Conservation (phyloP, 1,140 invertebrate genomes). For the Orchesella cincta region DNA sequence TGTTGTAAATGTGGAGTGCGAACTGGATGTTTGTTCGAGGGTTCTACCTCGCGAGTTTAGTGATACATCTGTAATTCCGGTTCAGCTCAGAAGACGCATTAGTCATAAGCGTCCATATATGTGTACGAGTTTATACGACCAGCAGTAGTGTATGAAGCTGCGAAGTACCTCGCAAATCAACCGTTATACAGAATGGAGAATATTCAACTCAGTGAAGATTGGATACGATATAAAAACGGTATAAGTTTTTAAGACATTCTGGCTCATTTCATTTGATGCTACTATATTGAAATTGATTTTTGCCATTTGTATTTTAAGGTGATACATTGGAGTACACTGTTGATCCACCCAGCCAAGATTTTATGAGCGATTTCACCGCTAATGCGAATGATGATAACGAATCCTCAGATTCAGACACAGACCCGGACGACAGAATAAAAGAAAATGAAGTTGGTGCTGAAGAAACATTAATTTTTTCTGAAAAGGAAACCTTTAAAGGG, state of each 20-base stretch:
- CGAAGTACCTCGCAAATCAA: background rate
- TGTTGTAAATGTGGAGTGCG: slow-evolving; percentile 9
- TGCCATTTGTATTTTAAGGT: background rate
- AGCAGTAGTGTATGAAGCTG: background rate
- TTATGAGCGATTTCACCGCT: background rate
- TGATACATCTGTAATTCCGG: background rate
- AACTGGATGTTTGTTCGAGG: too few relatives aligned
- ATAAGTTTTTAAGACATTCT: too few relatives aligned
- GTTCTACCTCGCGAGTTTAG: background rate
- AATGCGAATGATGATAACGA: background rate
- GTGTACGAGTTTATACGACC: slow-evolving; percentile 8
- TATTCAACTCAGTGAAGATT: background rate
- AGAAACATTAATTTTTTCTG: background rate
- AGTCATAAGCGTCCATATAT: background rate
- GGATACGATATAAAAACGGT: background rate
- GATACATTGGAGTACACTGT: background rate
- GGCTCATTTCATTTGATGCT: too few relatives aligned
- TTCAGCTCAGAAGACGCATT: background rate
- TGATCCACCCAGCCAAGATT: background rate
- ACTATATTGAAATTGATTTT: background rate
- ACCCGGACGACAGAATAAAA: slow-evolving; percentile 1
- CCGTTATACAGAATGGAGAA: background rate
- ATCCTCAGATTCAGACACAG: background rate
- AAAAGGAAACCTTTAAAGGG: slow-evolving; percentile 17
- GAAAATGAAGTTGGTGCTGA: background rate